phyloP scores from a whole-genome alignment of 2,797 vertebrate species.

The Eutrigla gurnardus region DNA sequence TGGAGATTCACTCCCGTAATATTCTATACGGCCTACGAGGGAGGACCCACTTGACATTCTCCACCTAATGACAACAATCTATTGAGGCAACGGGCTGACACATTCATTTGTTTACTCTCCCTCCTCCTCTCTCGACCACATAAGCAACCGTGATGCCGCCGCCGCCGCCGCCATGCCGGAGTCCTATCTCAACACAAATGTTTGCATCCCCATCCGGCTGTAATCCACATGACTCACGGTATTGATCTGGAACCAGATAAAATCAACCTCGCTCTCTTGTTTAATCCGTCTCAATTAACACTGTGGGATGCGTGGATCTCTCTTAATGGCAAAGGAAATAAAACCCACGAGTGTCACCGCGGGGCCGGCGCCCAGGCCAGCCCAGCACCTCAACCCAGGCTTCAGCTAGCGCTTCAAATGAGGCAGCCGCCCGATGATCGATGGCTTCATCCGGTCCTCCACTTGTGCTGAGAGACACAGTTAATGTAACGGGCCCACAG shows the following conservation, averaged over 20 bases:
- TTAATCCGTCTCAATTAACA: slow-evolving; percentile 71
- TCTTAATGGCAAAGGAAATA: slow-evolving; percentile 40
- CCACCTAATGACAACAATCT: slow-evolving; percentile 80
- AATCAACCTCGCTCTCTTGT: slow-evolving; percentile 56
- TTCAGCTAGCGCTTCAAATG: slow-evolving; percentile 78
- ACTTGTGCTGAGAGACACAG: slow-evolving; percentile 85
- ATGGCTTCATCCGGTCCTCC: slow-evolving; percentile 85
- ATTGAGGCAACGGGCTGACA: slow-evolving; percentile 71
- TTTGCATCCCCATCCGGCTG: slow-evolving; percentile 45
- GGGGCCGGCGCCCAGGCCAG: slow-evolving; percentile 27
- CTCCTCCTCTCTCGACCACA: slow-evolving; percentile 29
- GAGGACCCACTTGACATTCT: slow-evolving; percentile 79
- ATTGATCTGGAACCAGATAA: slow-evolving; percentile 66
- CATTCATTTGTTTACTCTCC: slow-evolving; percentile 74
- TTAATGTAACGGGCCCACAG: slow-evolving; percentile 86
- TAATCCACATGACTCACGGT: slow-evolving; percentile 47
- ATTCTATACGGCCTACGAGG: slow-evolving; percentile 71
- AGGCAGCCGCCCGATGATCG: slow-evolving; percentile 83
- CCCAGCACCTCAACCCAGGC: slow-evolving; percentile 51
- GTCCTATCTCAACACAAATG: slow-evolving; percentile 40
- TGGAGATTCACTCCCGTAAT: slow-evolving; percentile 78
- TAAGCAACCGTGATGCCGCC: slow-evolving; percentile 1
- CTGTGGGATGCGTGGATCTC: slow-evolving; percentile 28
- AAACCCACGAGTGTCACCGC: slow-evolving; percentile 33
- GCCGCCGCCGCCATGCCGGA: neutral